Conservation (phyloP, 1,140 invertebrate genomes). For the Diorhabda sublineata region DNA sequence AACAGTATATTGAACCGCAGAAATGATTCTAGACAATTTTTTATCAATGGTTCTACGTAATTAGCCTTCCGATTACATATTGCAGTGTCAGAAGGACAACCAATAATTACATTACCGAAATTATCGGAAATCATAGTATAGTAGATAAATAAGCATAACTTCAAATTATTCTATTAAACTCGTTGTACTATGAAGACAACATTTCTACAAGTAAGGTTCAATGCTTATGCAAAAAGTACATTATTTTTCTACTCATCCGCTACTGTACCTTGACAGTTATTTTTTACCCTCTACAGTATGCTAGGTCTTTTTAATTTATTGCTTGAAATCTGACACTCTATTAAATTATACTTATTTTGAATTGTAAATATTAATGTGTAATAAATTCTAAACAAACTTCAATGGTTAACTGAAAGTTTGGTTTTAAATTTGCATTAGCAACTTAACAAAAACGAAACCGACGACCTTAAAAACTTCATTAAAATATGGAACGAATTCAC, state of each 20-base stretch:
- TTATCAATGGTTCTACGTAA: too few relatives aligned
- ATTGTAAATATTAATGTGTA: conserved; percentile 40
- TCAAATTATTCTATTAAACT: too few relatives aligned
- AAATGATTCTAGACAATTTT: too few relatives aligned
- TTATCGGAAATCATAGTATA: too few relatives aligned
- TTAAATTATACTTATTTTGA: conserved; percentile 42
- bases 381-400: conserved; percentile 31
- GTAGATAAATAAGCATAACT: too few relatives aligned
- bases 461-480: conserved; percentile 15
- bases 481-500: not conserved
- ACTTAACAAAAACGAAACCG: conserved; percentile 30
- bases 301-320: conserved; percentile 18
- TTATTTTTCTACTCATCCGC: not conserved
- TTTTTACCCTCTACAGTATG: conserved; percentile 12
- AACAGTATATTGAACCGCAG: too few relatives aligned
- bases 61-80: too few relatives aligned
- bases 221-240: too few relatives aligned
- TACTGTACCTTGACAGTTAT: not conserved
- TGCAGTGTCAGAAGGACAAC: too few relatives aligned
- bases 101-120: too few relatives aligned
- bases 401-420: conserved; percentile 21
- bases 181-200: too few relatives aligned
- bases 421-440: conserved; percentile 33
- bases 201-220: too few relatives aligned
- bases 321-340: conserved; percentile 28